These are phyloP conservation scores for Leucophenga maculata DNA, from an alignment of 2,888 invertebrate species.

Conservation along the genomic window DNA sequence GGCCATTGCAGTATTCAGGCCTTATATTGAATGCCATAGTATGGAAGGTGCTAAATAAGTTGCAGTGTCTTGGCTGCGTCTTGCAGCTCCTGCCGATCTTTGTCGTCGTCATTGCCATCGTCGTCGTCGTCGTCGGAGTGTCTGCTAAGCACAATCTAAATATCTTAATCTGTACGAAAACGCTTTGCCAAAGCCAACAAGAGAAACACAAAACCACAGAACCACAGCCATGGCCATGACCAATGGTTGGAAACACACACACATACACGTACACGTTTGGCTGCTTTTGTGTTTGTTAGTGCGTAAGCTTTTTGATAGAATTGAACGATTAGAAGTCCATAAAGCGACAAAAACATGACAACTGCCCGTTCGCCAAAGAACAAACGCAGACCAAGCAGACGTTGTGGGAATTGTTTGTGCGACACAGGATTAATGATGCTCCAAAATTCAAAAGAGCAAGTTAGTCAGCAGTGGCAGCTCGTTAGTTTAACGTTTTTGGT, in stretches of 20 bases:
- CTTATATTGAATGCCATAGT: too few relatives aligned
- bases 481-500: constrained; percentile 63
- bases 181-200: constrained; percentile 37
- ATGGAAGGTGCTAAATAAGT: constrained; percentile 67
- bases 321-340: constrained; percentile 73
- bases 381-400: background rate
- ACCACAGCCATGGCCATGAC: constrained; percentile 16
- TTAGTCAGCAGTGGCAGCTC: constrained; percentile 58
- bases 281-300: constrained; percentile 68
- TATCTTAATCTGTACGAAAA: constrained; percentile 70
- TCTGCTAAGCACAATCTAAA: constrained; percentile 64
- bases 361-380: constrained; percentile 56
- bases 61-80: constrained; percentile 39
- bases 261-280: background rate
- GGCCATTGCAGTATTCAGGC: background rate
- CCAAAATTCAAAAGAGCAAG: constrained; percentile 45
- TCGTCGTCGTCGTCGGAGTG: constrained; percentile 25
- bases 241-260: too few relatives aligned
- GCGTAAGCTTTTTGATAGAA: constrained; percentile 73
- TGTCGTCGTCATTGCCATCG: constrained; percentile 1
- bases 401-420: constrained; percentile 20
- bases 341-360: constrained; percentile 73
- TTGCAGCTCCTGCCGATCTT: background rate
- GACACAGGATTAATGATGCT: constrained; percentile 68
- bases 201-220: background rate